Evolutionary conservation across 2,888 invertebrate species (phyloP).

Genomic region (Galerucella pusilla): DNA sequence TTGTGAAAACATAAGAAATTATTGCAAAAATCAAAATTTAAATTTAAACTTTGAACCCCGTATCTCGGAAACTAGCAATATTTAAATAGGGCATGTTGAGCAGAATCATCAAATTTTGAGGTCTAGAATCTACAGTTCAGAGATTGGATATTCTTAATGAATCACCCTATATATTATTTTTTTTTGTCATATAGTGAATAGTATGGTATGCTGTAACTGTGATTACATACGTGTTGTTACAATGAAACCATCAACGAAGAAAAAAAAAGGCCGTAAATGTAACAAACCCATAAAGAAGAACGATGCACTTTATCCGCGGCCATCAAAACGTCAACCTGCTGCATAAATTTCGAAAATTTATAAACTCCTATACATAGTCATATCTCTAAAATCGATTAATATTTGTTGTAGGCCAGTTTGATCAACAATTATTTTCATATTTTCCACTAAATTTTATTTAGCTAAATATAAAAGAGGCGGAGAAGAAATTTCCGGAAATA

Average conservation of each 20-base stretch:
- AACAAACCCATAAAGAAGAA: conserved; percentile 16
- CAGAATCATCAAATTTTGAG: no score
- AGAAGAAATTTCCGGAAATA: no score
- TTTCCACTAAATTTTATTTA: background rate
- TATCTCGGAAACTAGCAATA: no score
- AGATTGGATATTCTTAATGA: no score
- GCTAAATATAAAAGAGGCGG: no score
- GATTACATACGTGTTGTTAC: conserved; percentile 3
- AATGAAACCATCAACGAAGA: conserved; percentile 10
- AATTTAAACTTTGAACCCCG: no score
- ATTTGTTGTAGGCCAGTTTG: conserved; percentile 13
- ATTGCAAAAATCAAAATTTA: no score
- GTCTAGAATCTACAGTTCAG: no score
- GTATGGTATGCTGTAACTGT: background rate
- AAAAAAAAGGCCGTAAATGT: conserved; percentile 9
- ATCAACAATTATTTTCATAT: background rate
- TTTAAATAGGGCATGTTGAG: no score
- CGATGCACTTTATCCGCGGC: conserved; percentile 6
- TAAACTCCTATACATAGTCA: conserved; percentile 14
- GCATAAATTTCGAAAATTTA: conserved; percentile 25
- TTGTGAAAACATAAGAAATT: no score
- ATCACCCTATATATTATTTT: no score
- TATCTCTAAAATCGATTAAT: conserved; percentile 12
- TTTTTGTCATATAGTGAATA: no score
- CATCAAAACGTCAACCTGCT: conserved; percentile 19